These are phyloP conservation scores for Calonectris borealis DNA, from an alignment of 2,113 vertebrate species.

Conservation along the genomic window DNA sequence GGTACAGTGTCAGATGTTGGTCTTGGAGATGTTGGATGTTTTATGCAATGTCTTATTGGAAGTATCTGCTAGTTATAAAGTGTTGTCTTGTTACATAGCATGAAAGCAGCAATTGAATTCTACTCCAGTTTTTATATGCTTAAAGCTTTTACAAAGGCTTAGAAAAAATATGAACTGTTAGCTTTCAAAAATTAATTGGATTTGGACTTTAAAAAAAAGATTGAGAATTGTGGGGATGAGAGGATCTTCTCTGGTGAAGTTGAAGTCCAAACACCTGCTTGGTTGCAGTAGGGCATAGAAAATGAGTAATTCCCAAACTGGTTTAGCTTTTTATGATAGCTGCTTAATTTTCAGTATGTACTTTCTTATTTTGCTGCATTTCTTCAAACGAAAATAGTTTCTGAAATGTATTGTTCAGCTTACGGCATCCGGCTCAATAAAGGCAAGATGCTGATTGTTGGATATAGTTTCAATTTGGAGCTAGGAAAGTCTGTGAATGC, in stretches of 20 bases:
- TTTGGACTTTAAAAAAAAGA: neutral
- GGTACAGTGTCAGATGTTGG: neutral
- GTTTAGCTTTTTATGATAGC: neutral
- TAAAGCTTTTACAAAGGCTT: neutral
- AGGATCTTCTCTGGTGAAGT: neutral
- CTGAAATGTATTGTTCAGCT: neutral
- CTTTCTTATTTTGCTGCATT: neutral
- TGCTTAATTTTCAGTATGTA: neutral
- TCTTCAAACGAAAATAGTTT: neutral
- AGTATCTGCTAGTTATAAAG: neutral
- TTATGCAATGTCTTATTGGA: neutral
- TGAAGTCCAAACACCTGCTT: neutral
- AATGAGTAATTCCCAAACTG: neutral
- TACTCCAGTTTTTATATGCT: neutral
- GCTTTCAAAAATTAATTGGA: neutral
- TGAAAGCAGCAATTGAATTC: neutral
- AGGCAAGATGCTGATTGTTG: neutral
- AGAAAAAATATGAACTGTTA: neutral
- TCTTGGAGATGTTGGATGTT: neutral
- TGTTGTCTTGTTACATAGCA: neutral
- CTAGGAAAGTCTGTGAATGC: neutral
- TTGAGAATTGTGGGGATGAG: neutral
- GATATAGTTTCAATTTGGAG: neutral
- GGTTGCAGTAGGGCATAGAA: neutral
- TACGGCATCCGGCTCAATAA: neutral